These are phyloP conservation scores for Eclectus roratus DNA, from an alignment of 2,113 vertebrate genomes.

Conservation along the genomic window DNA sequence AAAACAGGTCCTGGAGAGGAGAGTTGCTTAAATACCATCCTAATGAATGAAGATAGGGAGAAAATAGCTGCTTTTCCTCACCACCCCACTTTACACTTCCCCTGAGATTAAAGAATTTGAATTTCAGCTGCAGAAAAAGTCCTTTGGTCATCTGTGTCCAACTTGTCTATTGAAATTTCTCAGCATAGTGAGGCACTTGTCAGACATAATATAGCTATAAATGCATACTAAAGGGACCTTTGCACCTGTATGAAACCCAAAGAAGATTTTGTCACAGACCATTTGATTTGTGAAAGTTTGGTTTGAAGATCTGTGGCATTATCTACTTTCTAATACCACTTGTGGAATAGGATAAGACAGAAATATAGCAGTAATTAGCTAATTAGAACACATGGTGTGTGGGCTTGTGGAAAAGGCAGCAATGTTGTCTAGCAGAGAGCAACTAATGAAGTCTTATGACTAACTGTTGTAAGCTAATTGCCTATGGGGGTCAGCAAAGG, in stretches of 20 bases:
- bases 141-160: neutral
- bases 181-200: neutral
- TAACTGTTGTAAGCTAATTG: neutral
- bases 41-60: neutral
- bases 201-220: neutral
- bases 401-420: slow-evolving; percentile 24
- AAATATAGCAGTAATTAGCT: slow-evolving; percentile 42
- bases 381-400: slow-evolving; percentile 53
- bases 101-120: neutral
- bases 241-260: neutral
- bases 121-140: neutral
- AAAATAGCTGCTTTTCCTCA: neutral
- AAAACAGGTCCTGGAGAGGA: neutral
- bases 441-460: neutral
- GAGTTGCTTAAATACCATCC: neutral
- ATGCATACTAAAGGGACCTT: neutral
- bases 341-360: neutral
- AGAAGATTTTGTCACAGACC: neutral
- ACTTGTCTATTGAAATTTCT: neutral
- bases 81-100: neutral
- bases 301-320: neutral
- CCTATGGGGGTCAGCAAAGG: neutral
- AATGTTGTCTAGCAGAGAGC: neutral
- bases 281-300: slow-evolving; percentile 11
- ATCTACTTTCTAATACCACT: neutral